Conservation (phyloP, 2,888 invertebrate species). For the Gibbula magus region DNA sequence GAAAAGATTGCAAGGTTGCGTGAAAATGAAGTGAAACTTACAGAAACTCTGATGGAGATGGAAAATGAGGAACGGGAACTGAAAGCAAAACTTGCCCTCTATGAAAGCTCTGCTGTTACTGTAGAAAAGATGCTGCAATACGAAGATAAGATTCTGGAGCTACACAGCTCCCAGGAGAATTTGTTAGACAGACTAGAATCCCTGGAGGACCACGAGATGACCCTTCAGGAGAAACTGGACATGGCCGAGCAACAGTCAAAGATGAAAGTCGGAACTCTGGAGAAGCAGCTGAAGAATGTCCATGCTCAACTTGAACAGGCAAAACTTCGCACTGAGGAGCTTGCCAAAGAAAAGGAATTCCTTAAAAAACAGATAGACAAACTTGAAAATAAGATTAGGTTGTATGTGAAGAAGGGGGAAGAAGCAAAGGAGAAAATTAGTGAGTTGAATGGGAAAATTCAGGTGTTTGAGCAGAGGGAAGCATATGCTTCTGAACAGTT, state of each 20-base stretch:
- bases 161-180: conserved; percentile 59
- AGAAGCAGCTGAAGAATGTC: conserved; percentile 11
- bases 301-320: conserved; percentile 1
- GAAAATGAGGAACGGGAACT: conserved; percentile 60
- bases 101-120: conserved; percentile 51
- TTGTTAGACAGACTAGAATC: conserved; percentile 60
- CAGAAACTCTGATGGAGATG: conserved; percentile 63
- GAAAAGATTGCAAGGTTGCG: conserved; percentile 52
- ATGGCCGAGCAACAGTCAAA: conserved; percentile 41
- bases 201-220: conserved; percentile 52
- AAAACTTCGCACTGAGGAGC: conserved; percentile 1
- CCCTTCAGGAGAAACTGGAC: conserved; percentile 44
- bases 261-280: conserved; percentile 38
- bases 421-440: conserved; percentile 29
- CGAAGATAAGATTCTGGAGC: conserved; percentile 58
- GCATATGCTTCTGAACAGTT: neutral
- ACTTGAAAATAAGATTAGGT: conserved; percentile 41
- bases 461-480: conserved; percentile 27
- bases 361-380: conserved; percentile 40
- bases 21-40: conserved; percentile 62
- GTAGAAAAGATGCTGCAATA: conserved; percentile 59
- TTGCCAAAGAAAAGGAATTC: conserved; percentile 44
- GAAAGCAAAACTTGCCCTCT: conserved; percentile 53
- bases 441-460: conserved; percentile 29
- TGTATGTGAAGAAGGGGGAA: conserved; percentile 42